phyloP scores from a whole-genome alignment of 1,140 invertebrate species.

The Drosophila funebris region DNA sequence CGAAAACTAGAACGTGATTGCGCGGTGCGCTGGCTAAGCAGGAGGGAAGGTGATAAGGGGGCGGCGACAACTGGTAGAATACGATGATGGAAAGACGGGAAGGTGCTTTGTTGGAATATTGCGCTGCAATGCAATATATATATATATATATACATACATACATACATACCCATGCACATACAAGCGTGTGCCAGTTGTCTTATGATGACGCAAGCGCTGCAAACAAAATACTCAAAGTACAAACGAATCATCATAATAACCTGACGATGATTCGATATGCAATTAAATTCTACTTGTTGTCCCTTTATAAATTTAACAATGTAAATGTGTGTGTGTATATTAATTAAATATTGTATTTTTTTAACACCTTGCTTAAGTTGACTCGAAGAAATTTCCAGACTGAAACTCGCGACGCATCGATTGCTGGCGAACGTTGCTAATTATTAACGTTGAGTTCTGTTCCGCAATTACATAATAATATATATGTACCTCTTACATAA shows the following conservation, averaged over 20 bases:
- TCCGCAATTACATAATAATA: not conserved
- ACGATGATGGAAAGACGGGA: not conserved
- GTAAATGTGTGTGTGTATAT: no score
- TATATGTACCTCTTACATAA: not conserved
- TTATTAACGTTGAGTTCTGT: no score
- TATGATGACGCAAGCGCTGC: conserved; percentile 49
- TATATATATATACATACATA: not conserved
- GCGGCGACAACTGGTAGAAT: no score
- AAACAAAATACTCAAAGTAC: conserved; percentile 47
- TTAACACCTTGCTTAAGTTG: not conserved
- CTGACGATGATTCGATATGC: not conserved
- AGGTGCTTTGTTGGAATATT: conserved; percentile 27
- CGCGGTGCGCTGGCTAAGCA: conserved; percentile 6
- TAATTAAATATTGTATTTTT: not conserved
- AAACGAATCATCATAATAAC: conserved; percentile 1
- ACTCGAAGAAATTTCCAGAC: not conserved
- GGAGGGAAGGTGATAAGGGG: not conserved
- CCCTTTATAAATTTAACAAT: not conserved
- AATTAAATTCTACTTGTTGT: not conserved
- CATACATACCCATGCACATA: no score
- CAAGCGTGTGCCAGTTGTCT: conserved; percentile 1
- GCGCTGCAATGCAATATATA: not conserved
- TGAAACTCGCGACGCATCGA: not conserved
- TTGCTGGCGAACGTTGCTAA: no score
- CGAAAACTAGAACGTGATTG: conserved; percentile 78